Base-by-base conservation (phyloP, 2,113 vertebrate genomes). In the Oncorhynchus mykiss region DNA sequence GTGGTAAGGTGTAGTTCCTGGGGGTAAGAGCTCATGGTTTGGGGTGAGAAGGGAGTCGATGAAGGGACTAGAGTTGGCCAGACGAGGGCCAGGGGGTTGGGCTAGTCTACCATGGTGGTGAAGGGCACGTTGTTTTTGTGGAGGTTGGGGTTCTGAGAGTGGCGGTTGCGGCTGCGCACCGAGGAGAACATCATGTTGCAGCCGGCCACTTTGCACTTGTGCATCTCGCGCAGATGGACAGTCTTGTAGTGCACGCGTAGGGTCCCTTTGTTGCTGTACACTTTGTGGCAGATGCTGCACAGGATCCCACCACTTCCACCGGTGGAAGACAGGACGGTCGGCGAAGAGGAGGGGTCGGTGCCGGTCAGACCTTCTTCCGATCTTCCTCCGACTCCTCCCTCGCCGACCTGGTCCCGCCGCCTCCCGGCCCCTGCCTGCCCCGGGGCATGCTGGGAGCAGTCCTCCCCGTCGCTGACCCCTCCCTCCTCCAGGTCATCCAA, bases 181-280 rank as follows among this genome's bases (percentile, higher is more conserved):
- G 98, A 99, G 84, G 97, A 99, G 84, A 99, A 99, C 95, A 98
- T 97, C 97, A 99, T 98, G 91, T 99, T 99, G 92, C 98, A 99
- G 80, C 98, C 96, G 1, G 96, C 95, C 80, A 99, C 95, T 92
- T 98, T 99, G 94, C 98, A 99, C 87, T 96, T 98, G 94, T 99
- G 98, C 98, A 99, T 99, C 89, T 99, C 96, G 18, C 98, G 94
- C 90, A 99, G 91, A 90, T 99, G 98, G 89, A 99, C 98, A 20
- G 98, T 99, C 93, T 99, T 99, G 92, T 99, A 99, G 91, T 99
- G 98, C 91, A 99, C 98, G 34, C 98, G 89, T 90, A 99, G 94
- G 13, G 98, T 99, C 88, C 98, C 98, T 92, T 99, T 99, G 97
- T 99, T 99, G 94, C 98, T 99, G 94, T 99, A 99, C 95, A 97